Conservation (phyloP, 2,797 vertebrate genomes). For the Buceros bicornis region DNA sequence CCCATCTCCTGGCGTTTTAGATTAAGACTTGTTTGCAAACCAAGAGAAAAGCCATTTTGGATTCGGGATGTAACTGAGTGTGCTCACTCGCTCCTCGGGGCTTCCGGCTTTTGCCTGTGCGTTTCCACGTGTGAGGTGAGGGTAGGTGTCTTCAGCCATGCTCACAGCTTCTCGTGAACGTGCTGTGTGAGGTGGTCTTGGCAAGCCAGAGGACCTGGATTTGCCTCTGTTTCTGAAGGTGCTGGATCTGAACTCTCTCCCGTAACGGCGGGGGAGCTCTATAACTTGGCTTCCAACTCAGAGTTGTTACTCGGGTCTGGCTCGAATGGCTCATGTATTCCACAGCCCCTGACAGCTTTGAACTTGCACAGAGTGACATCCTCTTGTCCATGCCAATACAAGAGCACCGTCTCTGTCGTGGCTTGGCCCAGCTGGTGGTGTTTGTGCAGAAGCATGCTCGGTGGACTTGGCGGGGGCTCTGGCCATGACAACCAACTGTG, state of each 20-base stretch:
- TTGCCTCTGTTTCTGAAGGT: neutral
- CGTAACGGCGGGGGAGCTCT: neutral
- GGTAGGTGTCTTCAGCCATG: neutral
- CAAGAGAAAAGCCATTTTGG: neutral
- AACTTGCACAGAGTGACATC: neutral
- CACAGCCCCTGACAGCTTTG: neutral
- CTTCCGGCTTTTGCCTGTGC: neutral
- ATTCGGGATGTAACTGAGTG: accelerated
- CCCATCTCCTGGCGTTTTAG: neutral
- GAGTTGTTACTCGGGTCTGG: neutral
- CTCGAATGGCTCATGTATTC: neutral
- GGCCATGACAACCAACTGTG: neutral
- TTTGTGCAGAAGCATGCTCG: neutral
- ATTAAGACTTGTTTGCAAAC: neutral
- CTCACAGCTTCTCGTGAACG: neutral
- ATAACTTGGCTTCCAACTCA: neutral
- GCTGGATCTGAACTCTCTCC: neutral
- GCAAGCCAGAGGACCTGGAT: neutral
- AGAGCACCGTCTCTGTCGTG: neutral
- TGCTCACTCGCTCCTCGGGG: neutral
- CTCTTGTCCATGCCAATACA: accelerated
- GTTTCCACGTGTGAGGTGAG: accelerated
- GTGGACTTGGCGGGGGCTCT: neutral
- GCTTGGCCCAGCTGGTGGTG: neutral
- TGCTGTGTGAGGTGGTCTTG: neutral